Base-by-base conservation (phyloP, 1,140 invertebrate species). In the Leptonema lineaticorne region DNA sequence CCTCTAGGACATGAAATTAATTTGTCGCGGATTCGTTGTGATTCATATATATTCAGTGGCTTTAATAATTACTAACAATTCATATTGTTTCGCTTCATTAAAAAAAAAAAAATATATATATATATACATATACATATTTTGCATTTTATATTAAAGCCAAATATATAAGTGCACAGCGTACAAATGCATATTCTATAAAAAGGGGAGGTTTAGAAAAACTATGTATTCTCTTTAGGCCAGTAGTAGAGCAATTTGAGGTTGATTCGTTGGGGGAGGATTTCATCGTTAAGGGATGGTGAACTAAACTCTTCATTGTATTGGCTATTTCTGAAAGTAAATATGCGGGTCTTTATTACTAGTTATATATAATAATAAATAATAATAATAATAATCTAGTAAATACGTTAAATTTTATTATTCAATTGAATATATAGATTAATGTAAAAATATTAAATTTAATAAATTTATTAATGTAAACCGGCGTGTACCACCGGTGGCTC, bases 171-270 rank as follows among this genome's bases (percentile, higher is more conserved):
- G n/a, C n/a, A n/a, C n/a, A n/a, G n/a, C n/a, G n/a, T n/a, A n/a
- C n/a, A n/a, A 37, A 37, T 37, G 7, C n/a, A 37, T 8, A 8
- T 37, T 37, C n/a, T 30, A 33, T 59, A 53, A 53, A 24, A 24
- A 53, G 50, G 50, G 50, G 24, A 24, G 27, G 37, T 22, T 33
- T 59, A 29, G 33, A 59, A 30, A 50, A 63, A 64, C 18, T 29
- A 29, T 29, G 24, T 50, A 64, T 27, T 24, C 24, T 50, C 62
- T 50, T 48, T 26, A 45, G 45, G 16, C 27, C 18, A 64, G 27
- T 50, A 64, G 62, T 64, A 45, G 27, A 64, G 62, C 45, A 64
- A 64, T 64, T 64, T 64, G 62, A 64, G 62, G 62, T 64, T 29
- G 41, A 64, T 30, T 41, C 45, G 30, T 24, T 64, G 45, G 46